These are phyloP conservation scores for Bubo scandiacus DNA, from an alignment of 2,113 vertebrate genomes.

Conservation along the genomic window DNA sequence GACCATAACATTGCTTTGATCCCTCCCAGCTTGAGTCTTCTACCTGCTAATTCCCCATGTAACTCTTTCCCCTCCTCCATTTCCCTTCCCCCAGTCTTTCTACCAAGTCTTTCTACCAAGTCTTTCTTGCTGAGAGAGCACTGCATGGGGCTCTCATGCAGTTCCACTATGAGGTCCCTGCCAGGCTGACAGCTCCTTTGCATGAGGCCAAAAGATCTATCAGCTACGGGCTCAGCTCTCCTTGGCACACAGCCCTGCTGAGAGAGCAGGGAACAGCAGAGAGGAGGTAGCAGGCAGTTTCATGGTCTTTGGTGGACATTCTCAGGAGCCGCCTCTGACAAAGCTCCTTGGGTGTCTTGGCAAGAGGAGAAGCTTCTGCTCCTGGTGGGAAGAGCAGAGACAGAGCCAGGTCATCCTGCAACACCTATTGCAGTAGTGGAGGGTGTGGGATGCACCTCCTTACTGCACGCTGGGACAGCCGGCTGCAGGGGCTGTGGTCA, in stretches of 20 bases:
- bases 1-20: neutral
- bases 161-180: neutral
- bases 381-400: neutral
- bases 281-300: neutral
- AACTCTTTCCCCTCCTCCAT: neutral
- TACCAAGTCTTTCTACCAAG: neutral
- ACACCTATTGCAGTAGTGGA: accelerated
- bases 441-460: neutral
- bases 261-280: neutral
- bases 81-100: neutral
- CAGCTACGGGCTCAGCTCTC: neutral
- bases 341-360: neutral
- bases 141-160: accelerated
- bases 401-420: neutral
- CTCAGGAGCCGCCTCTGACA: neutral
- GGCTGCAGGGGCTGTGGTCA: accelerated
- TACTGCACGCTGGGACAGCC: neutral
- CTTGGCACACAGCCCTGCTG: neutral
- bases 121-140: neutral
- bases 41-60: neutral
- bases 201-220: neutral
- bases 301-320: neutral
- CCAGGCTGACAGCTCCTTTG: neutral
- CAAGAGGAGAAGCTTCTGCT: neutral
- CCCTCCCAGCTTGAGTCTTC: neutral